Evolutionary conservation across 2,797 vertebrate species (phyloP), one percentile per base, ranked within the genome.

Genomic region (Paratrypauchen microcephalus): DNA sequence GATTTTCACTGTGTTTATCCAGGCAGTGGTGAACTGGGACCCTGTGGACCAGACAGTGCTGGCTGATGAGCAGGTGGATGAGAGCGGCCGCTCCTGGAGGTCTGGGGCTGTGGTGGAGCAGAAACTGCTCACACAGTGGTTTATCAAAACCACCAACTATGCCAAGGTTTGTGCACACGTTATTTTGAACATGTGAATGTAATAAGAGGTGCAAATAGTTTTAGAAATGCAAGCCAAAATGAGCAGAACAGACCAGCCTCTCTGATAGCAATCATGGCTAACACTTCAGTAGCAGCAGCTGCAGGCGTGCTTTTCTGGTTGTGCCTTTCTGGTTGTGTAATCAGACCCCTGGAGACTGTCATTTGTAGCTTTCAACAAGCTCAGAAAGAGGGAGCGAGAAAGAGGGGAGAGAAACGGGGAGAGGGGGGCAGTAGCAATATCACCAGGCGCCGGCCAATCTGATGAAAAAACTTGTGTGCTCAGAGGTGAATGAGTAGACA

Each of bases 11-110:
- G 69, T 68, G 21, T 68, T 63, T 9, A 41, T 84, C 69, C 84
- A 99, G 98, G 97, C 96, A 1, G 75, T 96, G 88, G 98, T 99
- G 77, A 99, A 99, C 88, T 99, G 98, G 98, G 98, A 99, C 75
- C 97, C 97, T 0, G 93, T 97, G 75, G 98, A 99, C 81, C 94
- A 96, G 74, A 99, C 97, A 0, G 98, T 99, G 77, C 90, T 99
- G 66, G 97, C 98, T 72, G 96, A 98, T 56, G 98, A 99, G 80
- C 98, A 99, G 84, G 97, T 99, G 91, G 96, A 99, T 87, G 96
- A 96, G 73, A 93, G 89, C 1, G 97, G 97, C 12, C 87, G 82
- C 66, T 99, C 97, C 0, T 99, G 98, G 98, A 96, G 98, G 69
- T 99, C 97, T n/a, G 97, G 98, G 47, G 97, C 96, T 45, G 90